Evolutionary conservation across 2,113 vertebrate genomes (phyloP), one percentile per base, ranked within the genome.

Genomic region (Lampris incognitus): DNA sequence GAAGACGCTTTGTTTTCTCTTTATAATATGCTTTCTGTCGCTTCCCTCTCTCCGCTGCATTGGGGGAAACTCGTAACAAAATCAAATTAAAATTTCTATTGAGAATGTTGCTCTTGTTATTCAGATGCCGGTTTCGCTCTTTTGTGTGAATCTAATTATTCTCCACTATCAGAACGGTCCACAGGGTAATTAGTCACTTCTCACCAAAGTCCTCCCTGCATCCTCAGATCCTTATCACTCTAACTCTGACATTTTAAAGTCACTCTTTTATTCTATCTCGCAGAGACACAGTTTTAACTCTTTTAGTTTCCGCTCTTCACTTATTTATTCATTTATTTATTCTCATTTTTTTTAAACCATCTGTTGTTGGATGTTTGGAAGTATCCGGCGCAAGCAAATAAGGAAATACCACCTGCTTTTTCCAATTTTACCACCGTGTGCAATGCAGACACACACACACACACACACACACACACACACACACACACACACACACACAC

Each of bases 131-230:
- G 79, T 85, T 92, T 85, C 10, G 80, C 76, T 91, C 89, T 90
- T 92, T 93, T 93, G 92, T 92, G 88, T 77, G 76, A 55, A 79
- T 94, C 87, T 93, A 93, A 94, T 94, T 92, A 92, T 93, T 94
- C 85, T 90, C 80, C 79, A 77, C 91, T 92, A 92, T 93, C 91
- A 90, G 90, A 87, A 90, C 83, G 86, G 91, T 90, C 89, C 92
- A 93, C 84, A 50, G 91, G 88, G 88, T 94, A 94, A 94, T 94
- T 94, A 92, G 91, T 91, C 87, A 92, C 87, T 89, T 92, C 85
- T 92, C 87, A 88, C 88, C 86, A 77, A 92, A 90, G 88, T 91
- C 91, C 87, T 90, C 87, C 78, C 89, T 74, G 87, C 82, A 87
- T 87, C 85, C 81, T 81, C 79, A 83, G 87, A 91, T 90, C 82